Conservation (phyloP, 2,888 invertebrate species). For the Drosophila stalkeri region DNA sequence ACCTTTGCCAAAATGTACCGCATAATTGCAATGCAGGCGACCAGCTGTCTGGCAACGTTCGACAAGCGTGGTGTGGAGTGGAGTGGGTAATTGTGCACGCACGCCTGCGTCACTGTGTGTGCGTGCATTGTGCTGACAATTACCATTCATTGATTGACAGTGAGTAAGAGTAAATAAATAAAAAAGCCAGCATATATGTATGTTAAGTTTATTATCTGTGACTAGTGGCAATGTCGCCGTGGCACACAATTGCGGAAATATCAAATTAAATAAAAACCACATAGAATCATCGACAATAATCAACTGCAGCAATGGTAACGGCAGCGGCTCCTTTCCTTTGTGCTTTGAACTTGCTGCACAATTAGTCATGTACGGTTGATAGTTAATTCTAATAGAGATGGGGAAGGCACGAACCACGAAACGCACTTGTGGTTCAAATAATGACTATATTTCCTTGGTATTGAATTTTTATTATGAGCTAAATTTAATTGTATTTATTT, state of each 20-base stretch:
- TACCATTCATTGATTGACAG: constrained; percentile 49
- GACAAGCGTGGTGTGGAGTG: neutral
- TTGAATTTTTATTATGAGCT: neutral
- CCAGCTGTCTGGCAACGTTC: constrained; percentile 52
- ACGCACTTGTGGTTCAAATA: neutral
- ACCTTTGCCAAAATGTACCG: constrained; percentile 53
- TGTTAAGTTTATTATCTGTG: constrained; percentile 33
- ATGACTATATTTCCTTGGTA: neutral
- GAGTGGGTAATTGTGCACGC: constrained; percentile 17
- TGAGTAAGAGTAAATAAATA: constrained; percentile 34
- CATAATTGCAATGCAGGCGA: constrained; percentile 43
- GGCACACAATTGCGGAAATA: constrained; percentile 84
- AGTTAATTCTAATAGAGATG: constrained; percentile 21
- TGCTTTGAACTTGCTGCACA: constrained; percentile 34
- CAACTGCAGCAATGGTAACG: constrained; percentile 14
- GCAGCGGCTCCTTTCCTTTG: constrained; percentile 27
- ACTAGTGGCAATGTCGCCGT: constrained; percentile 55
- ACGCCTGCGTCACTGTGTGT: constrained; percentile 12
- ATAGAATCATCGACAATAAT: constrained; percentile 43
- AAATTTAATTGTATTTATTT: neutral
- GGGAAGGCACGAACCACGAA: neutral
- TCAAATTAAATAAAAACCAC: constrained; percentile 79
- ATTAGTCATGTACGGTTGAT: constrained; percentile 62
- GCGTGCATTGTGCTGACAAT: constrained; percentile 35
- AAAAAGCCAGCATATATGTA: constrained; percentile 19